These are phyloP conservation scores for Anthopleura xanthogrammica DNA, from an alignment of 92 coral and sea anemone species.

Conservation along the genomic window DNA sequence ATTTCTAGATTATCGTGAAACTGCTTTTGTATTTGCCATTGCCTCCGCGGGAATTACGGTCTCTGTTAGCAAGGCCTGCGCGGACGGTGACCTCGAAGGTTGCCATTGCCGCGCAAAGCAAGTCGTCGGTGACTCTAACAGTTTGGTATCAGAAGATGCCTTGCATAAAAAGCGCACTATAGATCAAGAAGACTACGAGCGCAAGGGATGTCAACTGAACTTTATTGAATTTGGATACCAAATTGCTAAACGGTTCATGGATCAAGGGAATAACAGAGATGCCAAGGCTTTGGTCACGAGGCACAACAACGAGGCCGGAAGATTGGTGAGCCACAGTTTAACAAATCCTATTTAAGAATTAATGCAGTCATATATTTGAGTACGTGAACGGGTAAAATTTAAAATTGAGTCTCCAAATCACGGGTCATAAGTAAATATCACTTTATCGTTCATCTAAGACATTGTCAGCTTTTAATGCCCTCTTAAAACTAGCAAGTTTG, in stretches of 20 bases:
- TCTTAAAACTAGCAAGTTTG: background rate
- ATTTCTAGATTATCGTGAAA: conserved; percentile 88
- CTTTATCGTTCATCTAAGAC: background rate
- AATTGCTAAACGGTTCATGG: conserved; percentile 73
- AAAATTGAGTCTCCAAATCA: background rate
- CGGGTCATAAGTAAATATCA: background rate
- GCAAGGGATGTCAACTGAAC: conserved; percentile 70
- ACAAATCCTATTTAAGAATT: conserved; percentile 1
- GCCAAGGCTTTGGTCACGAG: conserved; percentile 73
- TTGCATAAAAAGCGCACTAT: conserved; percentile 21
- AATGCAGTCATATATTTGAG: conserved; percentile 6
- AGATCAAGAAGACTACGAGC: conserved; percentile 45
- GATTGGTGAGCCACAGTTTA: conserved; percentile 60
- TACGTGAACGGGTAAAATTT: background rate
- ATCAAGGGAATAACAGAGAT: conserved; percentile 55
- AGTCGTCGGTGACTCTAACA: conserved; percentile 29
- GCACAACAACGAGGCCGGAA: conserved; percentile 91
- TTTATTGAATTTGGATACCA: conserved; percentile 67
- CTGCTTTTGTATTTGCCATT: conserved; percentile 94
- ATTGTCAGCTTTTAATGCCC: conserved; percentile 1
- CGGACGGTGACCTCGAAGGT: conserved; percentile 65
- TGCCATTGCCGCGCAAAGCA: conserved; percentile 65
- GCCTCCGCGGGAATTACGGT: conserved; percentile 90
- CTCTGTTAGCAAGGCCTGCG: conserved; percentile 84
- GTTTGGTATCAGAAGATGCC: conserved; percentile 39